A percentile compares a stretch with the other conserved stretches of the same genome.
Evolutionary conservation across 2,797 vertebrate genomes (phyloP).

Genomic region (Champsocephalus gunnari): DNA sequence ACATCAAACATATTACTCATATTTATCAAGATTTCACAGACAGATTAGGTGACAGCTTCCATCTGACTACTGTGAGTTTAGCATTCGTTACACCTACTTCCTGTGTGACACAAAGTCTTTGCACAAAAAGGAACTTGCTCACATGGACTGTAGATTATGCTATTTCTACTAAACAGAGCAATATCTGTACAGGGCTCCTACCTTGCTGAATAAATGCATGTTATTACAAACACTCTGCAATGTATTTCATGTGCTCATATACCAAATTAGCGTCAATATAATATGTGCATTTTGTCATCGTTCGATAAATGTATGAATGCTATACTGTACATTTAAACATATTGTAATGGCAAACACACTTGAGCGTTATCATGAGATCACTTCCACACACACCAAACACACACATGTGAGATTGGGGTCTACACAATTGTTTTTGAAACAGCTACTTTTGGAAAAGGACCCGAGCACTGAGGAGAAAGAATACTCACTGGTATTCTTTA

Average conservation of each 20-base stretch:
- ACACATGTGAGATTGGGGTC: neutral
- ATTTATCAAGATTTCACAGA: too few species aligned
- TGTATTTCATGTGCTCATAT: neutral
- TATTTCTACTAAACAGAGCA: neutral
- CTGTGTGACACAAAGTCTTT: neutral
- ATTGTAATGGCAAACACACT: neutral
- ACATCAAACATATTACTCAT: neutral
- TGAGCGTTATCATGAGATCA: constrained; percentile 7
- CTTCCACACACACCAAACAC: neutral
- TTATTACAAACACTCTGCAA: neutral
- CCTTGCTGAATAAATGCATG: neutral
- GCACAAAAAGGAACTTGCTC: neutral
- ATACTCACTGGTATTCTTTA: too few species aligned
- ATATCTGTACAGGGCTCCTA: neutral
- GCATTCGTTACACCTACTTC: neutral
- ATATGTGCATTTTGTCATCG: neutral
- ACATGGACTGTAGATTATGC: neutral
- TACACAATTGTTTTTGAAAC: constrained; percentile 10
- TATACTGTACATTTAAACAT: neutral
- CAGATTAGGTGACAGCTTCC: too few species aligned
- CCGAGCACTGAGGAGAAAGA: neutral
- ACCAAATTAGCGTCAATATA: neutral
- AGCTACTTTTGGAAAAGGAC: constrained; percentile 16
- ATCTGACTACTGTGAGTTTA: neutral
- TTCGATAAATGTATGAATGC: neutral